Base-by-base conservation (phyloP, 2,797 vertebrate genomes). In the Thaleichthys pacificus region DNA sequence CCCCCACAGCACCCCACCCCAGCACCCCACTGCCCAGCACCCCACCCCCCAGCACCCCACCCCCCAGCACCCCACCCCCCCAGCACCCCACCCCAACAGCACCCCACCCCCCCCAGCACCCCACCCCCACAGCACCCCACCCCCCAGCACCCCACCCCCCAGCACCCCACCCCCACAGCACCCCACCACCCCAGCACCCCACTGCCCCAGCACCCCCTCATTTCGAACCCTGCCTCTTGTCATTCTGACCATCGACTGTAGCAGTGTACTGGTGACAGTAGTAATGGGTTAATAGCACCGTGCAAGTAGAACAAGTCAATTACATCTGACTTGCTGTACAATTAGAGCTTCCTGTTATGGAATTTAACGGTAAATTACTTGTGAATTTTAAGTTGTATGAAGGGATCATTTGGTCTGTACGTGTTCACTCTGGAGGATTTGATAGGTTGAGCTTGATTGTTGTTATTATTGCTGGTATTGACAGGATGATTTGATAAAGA, bases 301-400 rank as follows among this genome's bases (percentile, higher is more conserved):
- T 73, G 81, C 72, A 75, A 83, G 78, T 82, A 85, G 81, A 87
- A 88, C 82, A 85, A 81, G 86, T 91, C 79, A 90, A 91, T 92
- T 89, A 91, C 61, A 61, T 64, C 62, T 82, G 81, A 89, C 86
- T 87, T 77, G 85, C 78, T 78, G 84, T 66, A 87, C 84, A 89
- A 87, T 90, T 88, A 88, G 74, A 84, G 80, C 73, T 80, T 82
- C 71, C 83, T 84, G 78, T 82, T 77, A 76, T 72, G 69, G 82
- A 87, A 85, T 85, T 85, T 77, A 81, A 79, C 32, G 78, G 82
- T 85, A 82, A 89, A 85, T 87, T 83, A 86, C 78, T 85, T 78
- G 80, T 77, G 70, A 80, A 69, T 82, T 78, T 80, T 76, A 64
- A 79, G 80, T 63, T 78, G 76, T 70, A 72, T 75, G 62, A 69